Evolutionary conservation across 1,140 invertebrate genomes (phyloP).

Genomic region (Musca domestica): DNA sequence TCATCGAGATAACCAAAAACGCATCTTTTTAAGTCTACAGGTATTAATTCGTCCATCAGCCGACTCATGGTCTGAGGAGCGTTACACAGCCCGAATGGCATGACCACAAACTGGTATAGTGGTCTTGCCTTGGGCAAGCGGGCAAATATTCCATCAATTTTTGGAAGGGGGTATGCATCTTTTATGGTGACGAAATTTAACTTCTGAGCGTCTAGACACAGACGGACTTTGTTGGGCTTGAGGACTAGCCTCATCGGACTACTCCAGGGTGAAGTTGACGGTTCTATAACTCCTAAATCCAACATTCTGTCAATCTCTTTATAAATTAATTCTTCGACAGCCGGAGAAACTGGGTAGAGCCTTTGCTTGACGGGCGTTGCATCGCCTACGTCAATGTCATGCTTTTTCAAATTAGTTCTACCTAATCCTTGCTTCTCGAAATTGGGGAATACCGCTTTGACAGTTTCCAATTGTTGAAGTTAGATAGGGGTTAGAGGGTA

Average conservation of each 20-base stretch:
- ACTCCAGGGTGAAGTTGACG: constrained; percentile 5
- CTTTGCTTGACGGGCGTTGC: constrained; percentile 15
- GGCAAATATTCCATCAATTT: constrained; percentile 32
- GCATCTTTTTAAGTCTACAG: neutral
- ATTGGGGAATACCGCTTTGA: constrained; percentile 9
- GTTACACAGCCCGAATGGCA: constrained; percentile 33
- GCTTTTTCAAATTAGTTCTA: neutral
- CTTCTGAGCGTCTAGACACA: constrained; percentile 39
- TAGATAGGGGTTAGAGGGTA: constrained; percentile 9
- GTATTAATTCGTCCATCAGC: constrained; percentile 23
- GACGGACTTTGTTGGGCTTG: constrained; percentile 14
- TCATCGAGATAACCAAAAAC: constrained; percentile 21
- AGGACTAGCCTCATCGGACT: constrained; percentile 20
- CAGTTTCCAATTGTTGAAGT: constrained; percentile 1
- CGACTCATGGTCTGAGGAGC: constrained; percentile 17
- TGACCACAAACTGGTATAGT: constrained; percentile 32
- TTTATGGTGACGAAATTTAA: constrained; percentile 34
- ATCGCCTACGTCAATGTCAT: constrained; percentile 11
- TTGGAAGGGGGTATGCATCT: constrained; percentile 32
- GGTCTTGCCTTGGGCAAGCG: constrained; percentile 26
- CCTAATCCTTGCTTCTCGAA: constrained; percentile 18
- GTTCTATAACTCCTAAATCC: constrained; percentile 16
- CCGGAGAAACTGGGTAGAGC: constrained; percentile 9
- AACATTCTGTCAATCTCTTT: constrained; percentile 20
- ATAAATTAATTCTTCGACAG: constrained; percentile 12